Percentiles rank a stretch among this genome's conserved stretches.
phyloP scores from a whole-genome alignment of 2,113 vertebrate species.

The Corythornis madagascariensis region DNA sequence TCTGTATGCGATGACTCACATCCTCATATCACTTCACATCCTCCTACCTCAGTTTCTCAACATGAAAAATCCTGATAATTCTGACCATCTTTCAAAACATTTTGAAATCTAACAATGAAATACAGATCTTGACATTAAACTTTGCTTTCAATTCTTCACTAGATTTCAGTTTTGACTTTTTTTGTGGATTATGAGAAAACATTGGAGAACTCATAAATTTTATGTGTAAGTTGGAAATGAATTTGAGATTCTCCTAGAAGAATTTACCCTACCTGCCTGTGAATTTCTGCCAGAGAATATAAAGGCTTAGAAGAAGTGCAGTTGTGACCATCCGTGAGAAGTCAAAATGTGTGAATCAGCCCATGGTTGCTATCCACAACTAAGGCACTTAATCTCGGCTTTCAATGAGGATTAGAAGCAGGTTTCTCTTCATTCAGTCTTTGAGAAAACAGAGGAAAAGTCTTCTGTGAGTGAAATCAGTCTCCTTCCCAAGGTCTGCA shows the following conservation, averaged over 20 bases:
- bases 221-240: neutral
- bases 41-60: neutral
- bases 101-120: neutral
- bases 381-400: neutral
- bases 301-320: neutral
- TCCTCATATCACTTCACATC: neutral
- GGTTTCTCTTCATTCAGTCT: neutral
- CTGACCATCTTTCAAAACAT: neutral
- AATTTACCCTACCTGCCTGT: neutral
- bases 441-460: neutral
- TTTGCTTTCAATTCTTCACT: neutral
- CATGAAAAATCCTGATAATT: neutral
- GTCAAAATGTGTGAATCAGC: neutral
- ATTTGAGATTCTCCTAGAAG: neutral
- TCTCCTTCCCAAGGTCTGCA: neutral
- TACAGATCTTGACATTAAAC: neutral
- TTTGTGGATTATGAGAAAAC: neutral
- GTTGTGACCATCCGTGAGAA: neutral
- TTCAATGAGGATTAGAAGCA: neutral
- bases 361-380: neutral
- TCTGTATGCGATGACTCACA: neutral
- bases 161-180: slow-evolving; percentile 10
- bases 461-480: neutral
- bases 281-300: neutral
- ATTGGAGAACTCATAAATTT: neutral